These are phyloP conservation scores for Dryocosmus kuriphilus DNA, from an alignment of 2,888 invertebrate species.

Conservation along the genomic window DNA sequence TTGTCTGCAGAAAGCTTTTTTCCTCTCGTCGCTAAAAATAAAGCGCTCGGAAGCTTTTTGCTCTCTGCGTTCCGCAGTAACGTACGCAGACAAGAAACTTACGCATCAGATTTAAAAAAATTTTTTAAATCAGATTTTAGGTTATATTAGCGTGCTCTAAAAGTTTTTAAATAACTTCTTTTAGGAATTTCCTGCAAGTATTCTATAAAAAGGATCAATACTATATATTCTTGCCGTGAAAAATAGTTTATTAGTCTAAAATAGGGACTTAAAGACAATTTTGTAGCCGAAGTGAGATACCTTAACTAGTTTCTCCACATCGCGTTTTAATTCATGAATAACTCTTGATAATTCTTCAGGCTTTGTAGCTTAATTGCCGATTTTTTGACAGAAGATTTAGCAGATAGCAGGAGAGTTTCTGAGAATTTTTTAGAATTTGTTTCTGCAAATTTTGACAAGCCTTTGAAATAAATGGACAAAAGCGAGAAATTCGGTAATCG, in stretches of 20 bases:
- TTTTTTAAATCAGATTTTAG: slow-evolving; percentile 1
- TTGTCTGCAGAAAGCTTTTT: slow-evolving; percentile 21
- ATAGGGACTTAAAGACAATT: background rate
- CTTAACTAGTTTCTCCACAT: background rate
- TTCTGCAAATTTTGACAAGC: background rate
- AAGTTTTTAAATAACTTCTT: background rate
- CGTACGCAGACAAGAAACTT: background rate
- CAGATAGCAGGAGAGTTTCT: background rate
- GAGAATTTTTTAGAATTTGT: background rate
- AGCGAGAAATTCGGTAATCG: background rate
- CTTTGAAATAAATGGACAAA: too few species aligned
- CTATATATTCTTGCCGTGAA: background rate
- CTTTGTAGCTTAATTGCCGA: background rate
- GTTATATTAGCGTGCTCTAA: background rate
- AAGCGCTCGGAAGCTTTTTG: background rate
- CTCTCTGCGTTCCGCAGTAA: background rate
- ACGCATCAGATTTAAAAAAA: too few species aligned
- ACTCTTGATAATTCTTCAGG: background rate
- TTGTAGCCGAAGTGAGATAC: background rate
- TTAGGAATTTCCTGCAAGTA: background rate
- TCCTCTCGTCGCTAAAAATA: slow-evolving; percentile 16
- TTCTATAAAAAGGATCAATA: background rate
- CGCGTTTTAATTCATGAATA: background rate
- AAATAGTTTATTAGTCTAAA: background rate
- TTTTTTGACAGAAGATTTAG: background rate